Evolutionary conservation across 2,888 invertebrate genomes (phyloP).

Genomic region (Cactoblastis cactorum): DNA sequence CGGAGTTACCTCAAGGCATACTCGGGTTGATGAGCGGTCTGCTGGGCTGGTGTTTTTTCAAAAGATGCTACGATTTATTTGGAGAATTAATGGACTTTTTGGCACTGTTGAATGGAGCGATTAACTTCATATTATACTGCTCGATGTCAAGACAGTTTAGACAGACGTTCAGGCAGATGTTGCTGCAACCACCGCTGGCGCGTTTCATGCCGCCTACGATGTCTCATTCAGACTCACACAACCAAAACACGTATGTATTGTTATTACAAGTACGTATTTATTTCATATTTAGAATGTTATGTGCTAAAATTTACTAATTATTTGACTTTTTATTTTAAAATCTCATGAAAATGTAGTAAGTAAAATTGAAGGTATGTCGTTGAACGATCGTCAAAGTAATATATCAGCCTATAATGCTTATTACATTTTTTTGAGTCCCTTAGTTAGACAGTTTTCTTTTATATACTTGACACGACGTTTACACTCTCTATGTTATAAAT

Average conservation of each 20-base stretch:
- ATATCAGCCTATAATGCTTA: no score
- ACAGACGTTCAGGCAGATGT: conserved; percentile 85
- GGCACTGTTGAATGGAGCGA: conserved; percentile 93
- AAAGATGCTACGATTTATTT: conserved; percentile 87
- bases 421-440: neutral
- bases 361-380: no score
- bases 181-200: conserved; percentile 82
- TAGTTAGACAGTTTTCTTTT: neutral
- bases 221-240: conserved; percentile 81
- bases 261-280: conserved; percentile 4
- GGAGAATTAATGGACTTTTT: conserved; percentile 94
- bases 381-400: no score
- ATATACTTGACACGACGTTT: no score
- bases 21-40: conserved; percentile 85
- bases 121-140: conserved; percentile 96
- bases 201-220: conserved; percentile 79
- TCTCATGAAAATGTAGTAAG: neutral
- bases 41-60: conserved; percentile 85
- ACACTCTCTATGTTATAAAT: no score
- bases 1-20: conserved; percentile 92
- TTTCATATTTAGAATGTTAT: neutral
- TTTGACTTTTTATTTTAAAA: neutral
- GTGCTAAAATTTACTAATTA: neutral
- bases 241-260: conserved; percentile 82
- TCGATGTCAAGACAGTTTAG: conserved; percentile 96